Evolutionary conservation across 2,113 vertebrate genomes (phyloP).

Genomic region (Apteryx owenii): DNA sequence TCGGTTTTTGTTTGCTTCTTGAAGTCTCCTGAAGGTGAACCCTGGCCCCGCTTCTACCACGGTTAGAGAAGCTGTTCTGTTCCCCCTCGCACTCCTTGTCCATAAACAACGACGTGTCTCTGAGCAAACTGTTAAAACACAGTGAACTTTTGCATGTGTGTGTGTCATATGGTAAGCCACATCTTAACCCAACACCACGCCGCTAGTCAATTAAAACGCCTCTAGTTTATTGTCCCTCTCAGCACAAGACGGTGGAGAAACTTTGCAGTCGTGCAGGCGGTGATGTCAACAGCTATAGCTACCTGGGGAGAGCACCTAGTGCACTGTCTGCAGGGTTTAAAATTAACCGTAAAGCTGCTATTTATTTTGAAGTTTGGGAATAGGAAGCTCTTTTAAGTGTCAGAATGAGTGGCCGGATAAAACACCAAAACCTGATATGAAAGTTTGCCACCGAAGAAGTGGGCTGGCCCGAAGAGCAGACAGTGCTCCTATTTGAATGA

Average conservation of each 20-base stretch:
- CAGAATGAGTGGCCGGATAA: background rate
- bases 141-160: background rate
- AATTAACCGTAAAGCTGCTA: constrained; percentile 9
- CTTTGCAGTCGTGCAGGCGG: background rate
- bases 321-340: background rate
- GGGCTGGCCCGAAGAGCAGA: constrained; percentile 4
- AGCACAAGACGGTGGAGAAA: rapidly evolving
- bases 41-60: background rate
- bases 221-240: background rate
- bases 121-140: background rate
- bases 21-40: background rate
- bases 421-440: background rate
- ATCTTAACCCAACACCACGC: background rate
- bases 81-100: background rate
- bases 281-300: background rate
- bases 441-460: background rate
- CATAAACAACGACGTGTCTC: background rate
- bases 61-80: constrained; percentile 32
- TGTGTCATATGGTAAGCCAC: background rate
- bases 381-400: background rate
- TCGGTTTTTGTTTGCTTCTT: background rate
- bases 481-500: background rate
- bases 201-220: background rate
- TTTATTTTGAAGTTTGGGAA: constrained; percentile 12
- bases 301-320: background rate